Evolutionary conservation across 2,888 invertebrate species (phyloP), one percentile per base, ranked within the genome.

Genomic region (Rhagophthalmus giganteus): DNA sequence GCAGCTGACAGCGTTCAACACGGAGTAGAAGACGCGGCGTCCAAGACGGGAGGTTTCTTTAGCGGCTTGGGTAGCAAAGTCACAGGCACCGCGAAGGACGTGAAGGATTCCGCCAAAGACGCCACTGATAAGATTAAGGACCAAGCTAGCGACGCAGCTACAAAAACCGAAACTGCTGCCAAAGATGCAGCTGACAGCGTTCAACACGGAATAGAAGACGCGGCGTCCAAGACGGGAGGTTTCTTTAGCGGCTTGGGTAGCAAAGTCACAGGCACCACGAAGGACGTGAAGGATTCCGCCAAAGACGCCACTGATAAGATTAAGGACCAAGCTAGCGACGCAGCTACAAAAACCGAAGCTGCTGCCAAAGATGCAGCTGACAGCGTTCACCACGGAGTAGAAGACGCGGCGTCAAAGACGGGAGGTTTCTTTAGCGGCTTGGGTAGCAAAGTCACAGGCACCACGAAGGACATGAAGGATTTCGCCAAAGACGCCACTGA

Each of bases 311-410:
- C 63, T 68, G 24, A 40, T 10, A 63, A 1, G 58, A 60, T 1
- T 64, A 65, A 63, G 49, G 63, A 63, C 13, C 64, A 65, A 25
- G 20, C 62, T 1, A 65, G 67, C 2, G 62, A 64, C 33, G 59
- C 64, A 3, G 67, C 63, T 42, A 60, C 65, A 20, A 63, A 67
- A 42, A 58, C 49, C 34, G 53, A 2, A 20, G 16, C 15, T 47
- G 11, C 11, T 40, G 24, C 16, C 20, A 14, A 49, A 10, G 15
- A 33, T 7, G 16, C 15, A 33, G 15, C 13, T 2, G n/a, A 13
- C 7, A 15, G 15, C 10, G 26, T n/a, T 2, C 13, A 7, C 16
- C 2, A 7, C 6, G 20, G 2, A n/a, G 15, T 14, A 11, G 40
- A 55, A 38, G 28, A 39, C 53, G 51, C 54, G 20, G 51, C 49